These are phyloP conservation scores for Meles meles DNA, from an alignment of 2,113 vertebrate species.

Conservation along the genomic window DNA sequence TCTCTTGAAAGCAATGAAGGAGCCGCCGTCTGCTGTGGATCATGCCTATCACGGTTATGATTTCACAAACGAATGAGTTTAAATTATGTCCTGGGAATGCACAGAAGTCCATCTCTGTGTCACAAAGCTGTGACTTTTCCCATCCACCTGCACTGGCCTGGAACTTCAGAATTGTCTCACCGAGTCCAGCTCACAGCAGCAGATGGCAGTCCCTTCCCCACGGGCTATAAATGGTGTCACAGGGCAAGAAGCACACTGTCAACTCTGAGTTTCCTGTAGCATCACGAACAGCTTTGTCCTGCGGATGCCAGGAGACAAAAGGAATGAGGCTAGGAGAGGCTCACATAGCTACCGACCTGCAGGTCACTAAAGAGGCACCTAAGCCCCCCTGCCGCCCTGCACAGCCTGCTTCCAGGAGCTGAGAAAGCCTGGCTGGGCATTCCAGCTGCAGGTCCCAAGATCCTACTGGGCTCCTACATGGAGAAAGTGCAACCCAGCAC, in stretches of 20 bases:
- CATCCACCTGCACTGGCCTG: background rate
- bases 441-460: background rate
- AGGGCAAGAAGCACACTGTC: background rate
- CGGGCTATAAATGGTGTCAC: background rate
- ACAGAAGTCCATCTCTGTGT: background rate
- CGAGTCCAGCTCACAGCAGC: fast-evolving
- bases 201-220: background rate
- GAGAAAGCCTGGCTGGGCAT: background rate
- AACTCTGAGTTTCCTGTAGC: background rate
- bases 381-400: background rate
- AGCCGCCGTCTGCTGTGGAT: background rate
- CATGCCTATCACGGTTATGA: background rate
- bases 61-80: background rate
- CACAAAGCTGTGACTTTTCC: background rate
- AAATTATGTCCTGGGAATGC: background rate
- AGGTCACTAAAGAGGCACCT: too few relatives aligned
- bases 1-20: background rate
- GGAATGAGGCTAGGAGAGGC: background rate
- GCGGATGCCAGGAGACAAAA: background rate
- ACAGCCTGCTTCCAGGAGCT: too few relatives aligned
- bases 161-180: background rate
- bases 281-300: background rate
- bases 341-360: fast-evolving
- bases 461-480: background rate
- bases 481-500: background rate